Evolutionary conservation across 2,888 invertebrate genomes (phyloP).

Genomic region (Ectemnius continuus): DNA sequence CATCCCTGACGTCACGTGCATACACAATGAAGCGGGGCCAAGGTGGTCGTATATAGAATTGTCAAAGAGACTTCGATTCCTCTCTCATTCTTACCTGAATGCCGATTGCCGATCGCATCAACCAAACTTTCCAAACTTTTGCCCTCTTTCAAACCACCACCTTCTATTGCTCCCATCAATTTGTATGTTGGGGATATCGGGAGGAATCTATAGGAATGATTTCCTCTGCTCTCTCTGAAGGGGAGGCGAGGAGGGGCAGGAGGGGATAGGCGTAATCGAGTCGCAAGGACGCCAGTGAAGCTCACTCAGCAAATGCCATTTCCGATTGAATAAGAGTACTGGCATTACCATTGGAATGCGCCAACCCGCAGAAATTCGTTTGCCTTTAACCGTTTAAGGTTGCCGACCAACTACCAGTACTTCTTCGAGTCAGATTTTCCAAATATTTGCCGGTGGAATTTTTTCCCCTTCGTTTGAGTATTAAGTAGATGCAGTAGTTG

Average conservation of each 20-base stretch:
- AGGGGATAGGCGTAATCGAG: conserved; percentile 67
- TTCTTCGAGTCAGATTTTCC: too few species aligned
- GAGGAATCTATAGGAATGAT: too few species aligned
- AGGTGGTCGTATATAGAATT: conserved; percentile 48
- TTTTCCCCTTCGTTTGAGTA: too few species aligned
- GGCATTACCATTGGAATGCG: not conserved
- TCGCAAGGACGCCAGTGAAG: conserved; percentile 65
- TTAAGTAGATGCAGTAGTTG: too few species aligned
- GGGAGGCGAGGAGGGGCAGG: too few species aligned
- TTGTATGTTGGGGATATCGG: too few species aligned
- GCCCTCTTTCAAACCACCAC: too few species aligned
- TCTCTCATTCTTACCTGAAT: conserved; percentile 30
- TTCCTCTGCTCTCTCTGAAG: too few species aligned
- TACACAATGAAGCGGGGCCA: conserved; percentile 60
- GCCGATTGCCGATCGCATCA: conserved; percentile 37
- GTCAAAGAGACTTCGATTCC: conserved; percentile 33
- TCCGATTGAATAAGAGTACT: conserved; percentile 25
- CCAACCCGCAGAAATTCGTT: not conserved
- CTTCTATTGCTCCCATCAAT: too few species aligned
- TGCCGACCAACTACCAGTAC: not conserved
- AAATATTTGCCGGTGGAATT: too few species aligned
- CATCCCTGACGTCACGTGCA: conserved; percentile 68
- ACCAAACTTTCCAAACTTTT: not conserved
- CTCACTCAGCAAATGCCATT: conserved; percentile 36
- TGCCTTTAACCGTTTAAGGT: too few species aligned